Percentiles rank a stretch among this genome's conserved stretches.
Conservation (phyloP, 1,140 invertebrate genomes). For the Daktulosphaira vitifoliae region DNA sequence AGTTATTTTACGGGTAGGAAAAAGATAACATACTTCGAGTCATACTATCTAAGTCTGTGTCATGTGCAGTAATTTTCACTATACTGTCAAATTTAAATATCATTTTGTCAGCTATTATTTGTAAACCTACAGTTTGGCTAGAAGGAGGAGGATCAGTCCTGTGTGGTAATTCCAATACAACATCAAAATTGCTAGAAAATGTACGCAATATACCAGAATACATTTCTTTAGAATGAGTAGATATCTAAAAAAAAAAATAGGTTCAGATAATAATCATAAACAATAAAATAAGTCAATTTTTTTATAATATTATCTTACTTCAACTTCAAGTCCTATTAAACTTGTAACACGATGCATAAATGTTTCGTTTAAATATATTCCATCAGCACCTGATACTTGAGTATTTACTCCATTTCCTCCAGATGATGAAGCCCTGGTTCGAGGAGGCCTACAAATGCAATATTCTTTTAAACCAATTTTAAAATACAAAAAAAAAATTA, state of each 20-base stretch:
- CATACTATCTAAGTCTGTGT: slow-evolving; percentile 81
- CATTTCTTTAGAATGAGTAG: slow-evolving; percentile 67
- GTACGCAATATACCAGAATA: slow-evolving; percentile 82
- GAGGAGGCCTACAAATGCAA: slow-evolving; percentile 22
- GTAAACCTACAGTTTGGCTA: slow-evolving; percentile 48
- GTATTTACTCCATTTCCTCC: slow-evolving; percentile 17
- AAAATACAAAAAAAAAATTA: too few relatives aligned
- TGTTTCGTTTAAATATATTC: slow-evolving; percentile 75
- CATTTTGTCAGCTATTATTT: slow-evolving; percentile 66
- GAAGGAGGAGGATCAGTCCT: slow-evolving; percentile 60
- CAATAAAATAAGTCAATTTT: background rate
- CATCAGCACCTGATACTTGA: slow-evolving; percentile 50
- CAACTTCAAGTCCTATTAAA: slow-evolving; percentile 70
- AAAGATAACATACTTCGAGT: slow-evolving; percentile 51
- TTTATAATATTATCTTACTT: slow-evolving; percentile 45
- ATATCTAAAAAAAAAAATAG: slow-evolving; percentile 46
- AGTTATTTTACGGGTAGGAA: background rate
- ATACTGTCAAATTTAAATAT: slow-evolving; percentile 78
- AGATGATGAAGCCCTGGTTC: slow-evolving; percentile 25
- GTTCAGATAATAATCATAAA: background rate
- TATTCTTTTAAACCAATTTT: too few relatives aligned
- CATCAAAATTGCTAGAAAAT: slow-evolving; percentile 72
- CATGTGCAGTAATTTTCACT: slow-evolving; percentile 63
- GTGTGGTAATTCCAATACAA: slow-evolving; percentile 74
- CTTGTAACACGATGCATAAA: slow-evolving; percentile 78